Base-by-base conservation (phyloP, 2,888 invertebrate genomes). In the Cremastobaeus sp. region DNA sequence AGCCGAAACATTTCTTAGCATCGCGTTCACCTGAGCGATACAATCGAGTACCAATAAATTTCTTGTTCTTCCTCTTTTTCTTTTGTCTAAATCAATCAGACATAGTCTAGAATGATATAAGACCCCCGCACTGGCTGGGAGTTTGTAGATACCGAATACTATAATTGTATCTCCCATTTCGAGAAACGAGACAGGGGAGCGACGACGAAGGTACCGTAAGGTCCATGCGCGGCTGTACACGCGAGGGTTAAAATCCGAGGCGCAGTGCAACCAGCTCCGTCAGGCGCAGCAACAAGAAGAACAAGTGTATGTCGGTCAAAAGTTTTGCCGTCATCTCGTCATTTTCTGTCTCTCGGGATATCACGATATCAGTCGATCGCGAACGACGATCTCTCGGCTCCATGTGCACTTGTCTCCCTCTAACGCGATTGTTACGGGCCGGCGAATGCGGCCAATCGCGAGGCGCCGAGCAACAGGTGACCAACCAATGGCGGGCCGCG, bases 401-500 rank as follows among this genome's bases (percentile, higher is more conserved):
- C 8, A 8, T 68, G 76, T 79, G 83, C 82, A 82, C 82, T 83
- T 82, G 81, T 80, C 78, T 76, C 45, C 60, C 64, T 65, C 62
- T 72, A 68, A 62, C 76, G 66, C 50, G 35, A 65, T 75, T 76
- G 81, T 81, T 82, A 80, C 78, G 78, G 78, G 71, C 79, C 76
- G 77, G 54, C 70, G 78, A 72, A 76, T 65, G 65, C 72, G 76
- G 55, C 84, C 86, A 85, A 84, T 84, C 78, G 78, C 65, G 18
- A 76, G 50, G 54, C 54, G 41, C 48, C 64, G 64, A 75, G 85
- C 83, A 86, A 85, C 86, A 86, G 85, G 85, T 87, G 86, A 82
- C 66, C 77, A 78, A 71, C 86, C 86, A 86, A 86, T 86, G 41
- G 57, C 48, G 60, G 20, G 5, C 17, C 59, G 43, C 47, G 41